Conservation (phyloP, 2,113 vertebrate genomes). For the Haplochromis burtoni region DNA sequence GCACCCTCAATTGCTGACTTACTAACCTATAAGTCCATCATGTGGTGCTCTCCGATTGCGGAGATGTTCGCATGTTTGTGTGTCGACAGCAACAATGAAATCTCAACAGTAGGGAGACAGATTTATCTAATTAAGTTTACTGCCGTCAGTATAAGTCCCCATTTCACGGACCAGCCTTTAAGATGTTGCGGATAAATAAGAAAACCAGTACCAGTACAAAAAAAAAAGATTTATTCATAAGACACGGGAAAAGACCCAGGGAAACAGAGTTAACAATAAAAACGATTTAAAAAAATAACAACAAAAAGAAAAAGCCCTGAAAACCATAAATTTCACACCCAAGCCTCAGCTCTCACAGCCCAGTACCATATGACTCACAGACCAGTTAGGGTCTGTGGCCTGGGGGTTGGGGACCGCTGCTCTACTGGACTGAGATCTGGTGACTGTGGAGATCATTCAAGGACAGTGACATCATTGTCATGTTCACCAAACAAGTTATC, state of each 20-base stretch:
- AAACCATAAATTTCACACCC: background rate
- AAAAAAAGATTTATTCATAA: background rate
- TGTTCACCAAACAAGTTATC: background rate
- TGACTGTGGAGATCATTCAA: background rate
- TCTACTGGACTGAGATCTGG: background rate
- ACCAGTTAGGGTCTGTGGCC: background rate
- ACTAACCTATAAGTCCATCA: background rate
- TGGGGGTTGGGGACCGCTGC: background rate
- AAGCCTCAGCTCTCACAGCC: background rate
- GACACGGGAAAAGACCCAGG: background rate
- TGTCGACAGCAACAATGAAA: background rate
- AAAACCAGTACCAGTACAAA: background rate
- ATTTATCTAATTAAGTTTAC: background rate
- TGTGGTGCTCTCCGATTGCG: background rate
- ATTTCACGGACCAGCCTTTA: background rate
- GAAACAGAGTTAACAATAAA: background rate
- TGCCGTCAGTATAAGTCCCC: background rate
- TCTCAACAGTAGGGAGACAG: background rate
- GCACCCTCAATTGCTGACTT: background rate
- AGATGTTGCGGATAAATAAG: background rate
- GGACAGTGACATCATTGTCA: background rate
- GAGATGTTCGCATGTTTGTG: background rate
- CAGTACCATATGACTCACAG: background rate
- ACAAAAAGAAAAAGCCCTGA: background rate
- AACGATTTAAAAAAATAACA: fast-evolving